Evolutionary conservation across 2,888 invertebrate species (phyloP).

Genomic region (Sericinus montela): DNA sequence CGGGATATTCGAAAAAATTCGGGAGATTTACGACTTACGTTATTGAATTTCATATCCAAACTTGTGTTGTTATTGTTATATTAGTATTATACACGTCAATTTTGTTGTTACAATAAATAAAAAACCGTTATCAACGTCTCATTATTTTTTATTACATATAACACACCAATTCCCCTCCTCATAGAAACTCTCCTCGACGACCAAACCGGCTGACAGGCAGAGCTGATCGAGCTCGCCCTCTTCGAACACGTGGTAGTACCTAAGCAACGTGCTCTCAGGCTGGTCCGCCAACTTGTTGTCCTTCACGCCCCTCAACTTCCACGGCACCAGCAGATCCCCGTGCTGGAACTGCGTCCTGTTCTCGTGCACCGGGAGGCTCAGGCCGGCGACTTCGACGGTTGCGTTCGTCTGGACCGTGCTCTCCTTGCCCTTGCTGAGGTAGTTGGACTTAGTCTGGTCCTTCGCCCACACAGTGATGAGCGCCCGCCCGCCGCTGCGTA

Average conservation of each 20-base stretch:
- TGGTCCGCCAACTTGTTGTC: slow-evolving; percentile 47
- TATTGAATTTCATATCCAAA: too few relatives aligned
- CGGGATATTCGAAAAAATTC: too few relatives aligned
- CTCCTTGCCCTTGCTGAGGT: slow-evolving; percentile 41
- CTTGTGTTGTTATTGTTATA: too few relatives aligned
- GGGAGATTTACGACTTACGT: too few relatives aligned
- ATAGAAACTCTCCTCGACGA: slow-evolving; percentile 86
- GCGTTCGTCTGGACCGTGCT: slow-evolving; percentile 27
- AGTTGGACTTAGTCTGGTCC: slow-evolving; percentile 85
- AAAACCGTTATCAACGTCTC: not conserved
- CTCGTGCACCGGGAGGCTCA: slow-evolving; percentile 88
- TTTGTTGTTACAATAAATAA: slow-evolving; percentile 1
- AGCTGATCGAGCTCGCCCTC: slow-evolving; percentile 87
- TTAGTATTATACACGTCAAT: too few relatives aligned
- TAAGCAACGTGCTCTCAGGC: slow-evolving; percentile 80
- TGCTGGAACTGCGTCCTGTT: slow-evolving; percentile 94
- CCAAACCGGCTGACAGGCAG: slow-evolving; percentile 64
- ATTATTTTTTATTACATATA: slow-evolving; percentile 80
- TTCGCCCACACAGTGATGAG: slow-evolving; percentile 98
- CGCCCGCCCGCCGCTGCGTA: slow-evolving; percentile 86
- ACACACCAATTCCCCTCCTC: slow-evolving; percentile 99
- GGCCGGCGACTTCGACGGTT: slow-evolving; percentile 38
- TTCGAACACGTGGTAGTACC: slow-evolving; percentile 97
- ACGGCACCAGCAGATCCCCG: slow-evolving; percentile 96
- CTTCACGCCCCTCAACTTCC: slow-evolving; percentile 83